Base-by-base conservation (phyloP, 2,888 invertebrate genomes). In the Tromatobia lineatoria region DNA sequence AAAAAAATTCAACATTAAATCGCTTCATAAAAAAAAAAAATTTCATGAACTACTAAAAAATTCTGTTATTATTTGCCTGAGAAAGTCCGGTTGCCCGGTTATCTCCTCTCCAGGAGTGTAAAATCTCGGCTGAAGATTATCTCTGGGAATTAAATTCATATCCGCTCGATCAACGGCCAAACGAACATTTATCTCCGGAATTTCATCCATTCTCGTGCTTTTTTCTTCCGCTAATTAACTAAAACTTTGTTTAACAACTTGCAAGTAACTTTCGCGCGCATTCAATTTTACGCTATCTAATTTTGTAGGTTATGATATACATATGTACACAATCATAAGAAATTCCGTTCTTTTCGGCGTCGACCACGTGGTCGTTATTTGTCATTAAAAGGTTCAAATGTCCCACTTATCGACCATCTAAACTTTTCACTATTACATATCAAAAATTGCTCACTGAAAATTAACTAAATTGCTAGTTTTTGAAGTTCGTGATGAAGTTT, bases 21-120 rank as follows among this genome's bases (percentile, higher is more conserved):
- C 4, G 1, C 57, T 7, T 54, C 11, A 2, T 11, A 11, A 3
- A 7, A 23, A 3, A 7, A 23, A 23, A 13, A 54, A 23, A 23
- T 11, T 54, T 23, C 11, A 54, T 54, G 20, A 25, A 54, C 6
- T 23, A 50, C 6, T 15, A 2, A 6, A 1, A n/a, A 50, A 11
- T 54, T 20, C 11, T 10, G 2, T 23, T 57, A 7, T 42, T 20
- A 18, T 8, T 25, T 67, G 97, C 98, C 97, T 96, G 96, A 98
- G 96, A 94, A 97, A 97, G 90, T 97, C 97, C 90, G 96, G 95
- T 93, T 98, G 97, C 76, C 96, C 95, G 70, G 97, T 97, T 82
- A 99, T 97, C 87, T 97, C 95, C 95, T 98, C 97, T 15, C 99
- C 98, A 0, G 99, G 98, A 3, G 98, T 98, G 89, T 95, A 98